Evolutionary conservation across 2,888 invertebrate genomes (phyloP).

Genomic region (Poecilus cupreus): DNA sequence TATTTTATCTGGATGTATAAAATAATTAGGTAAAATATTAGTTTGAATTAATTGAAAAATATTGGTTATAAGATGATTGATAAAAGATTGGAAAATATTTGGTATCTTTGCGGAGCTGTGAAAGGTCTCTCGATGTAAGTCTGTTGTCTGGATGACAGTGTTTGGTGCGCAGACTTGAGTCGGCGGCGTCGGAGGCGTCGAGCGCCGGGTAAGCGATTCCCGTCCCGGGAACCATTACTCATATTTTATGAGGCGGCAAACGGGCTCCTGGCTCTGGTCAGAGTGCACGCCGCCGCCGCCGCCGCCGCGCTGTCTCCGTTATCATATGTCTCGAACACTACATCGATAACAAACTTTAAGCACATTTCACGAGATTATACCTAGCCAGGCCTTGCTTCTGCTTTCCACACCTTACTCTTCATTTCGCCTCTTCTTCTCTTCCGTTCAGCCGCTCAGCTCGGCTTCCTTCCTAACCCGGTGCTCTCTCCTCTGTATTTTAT

Average conservation of each 20-base stretch:
- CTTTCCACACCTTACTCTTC: constrained; percentile 34
- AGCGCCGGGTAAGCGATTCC: constrained; percentile 52
- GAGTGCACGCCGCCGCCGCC: constrained; percentile 51
- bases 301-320: constrained; percentile 54
- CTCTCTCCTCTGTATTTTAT: constrained; percentile 49
- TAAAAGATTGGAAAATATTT: too few relatives aligned
- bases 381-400: background rate
- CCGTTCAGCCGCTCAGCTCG: background rate
- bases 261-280: constrained; percentile 58
- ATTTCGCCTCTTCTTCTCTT: constrained; percentile 13
- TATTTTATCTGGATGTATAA: too few relatives aligned
- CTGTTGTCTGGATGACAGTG: background rate
- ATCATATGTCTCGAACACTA: constrained; percentile 60
- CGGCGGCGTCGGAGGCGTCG: background rate
- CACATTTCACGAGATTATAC: constrained; percentile 63
- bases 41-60: too few relatives aligned
- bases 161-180: too few relatives aligned
- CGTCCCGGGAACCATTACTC: constrained; percentile 60
- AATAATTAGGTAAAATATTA: too few relatives aligned
- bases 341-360: constrained; percentile 64
- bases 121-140: background rate
- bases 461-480: constrained; percentile 13
- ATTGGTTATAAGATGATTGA: too few relatives aligned
- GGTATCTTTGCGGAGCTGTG: background rate
- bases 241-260: constrained; percentile 62